Percentiles rank a stretch among this genome's conserved stretches.
phyloP scores from a whole-genome alignment of 2,888 invertebrate species.

The Salpingus planirostris region DNA sequence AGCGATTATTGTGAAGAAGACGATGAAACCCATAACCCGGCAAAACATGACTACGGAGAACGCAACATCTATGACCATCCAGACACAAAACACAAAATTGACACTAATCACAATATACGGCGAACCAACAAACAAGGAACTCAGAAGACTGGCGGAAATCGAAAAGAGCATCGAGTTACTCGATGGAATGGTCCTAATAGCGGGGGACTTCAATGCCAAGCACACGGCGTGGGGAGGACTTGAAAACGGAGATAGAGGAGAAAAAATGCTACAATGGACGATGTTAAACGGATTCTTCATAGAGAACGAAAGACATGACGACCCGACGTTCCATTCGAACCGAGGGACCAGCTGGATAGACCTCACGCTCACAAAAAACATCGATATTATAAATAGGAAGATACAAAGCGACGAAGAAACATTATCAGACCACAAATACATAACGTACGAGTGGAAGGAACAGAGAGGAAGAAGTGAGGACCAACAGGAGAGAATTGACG shows the following conservation, averaged over 20 bases:
- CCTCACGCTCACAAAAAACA: constrained; percentile 6
- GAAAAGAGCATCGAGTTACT: constrained; percentile 1
- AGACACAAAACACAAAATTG: neutral
- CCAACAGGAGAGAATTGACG: no score
- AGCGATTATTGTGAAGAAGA: constrained; percentile 3
- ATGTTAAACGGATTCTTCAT: constrained; percentile 4
- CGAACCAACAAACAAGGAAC: constrained; percentile 1
- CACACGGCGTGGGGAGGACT: constrained; percentile 12
- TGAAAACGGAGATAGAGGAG: constrained; percentile 12
- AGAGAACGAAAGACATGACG: constrained; percentile 5
- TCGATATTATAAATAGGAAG: constrained; percentile 4
- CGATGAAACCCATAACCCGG: constrained; percentile 1
- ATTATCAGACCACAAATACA: constrained; percentile 17
- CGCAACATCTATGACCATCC: neutral
- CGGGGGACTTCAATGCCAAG: constrained; percentile 16
- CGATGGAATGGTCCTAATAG: constrained; percentile 5
- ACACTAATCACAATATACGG: constrained; percentile 2
- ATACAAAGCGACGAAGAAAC: constrained; percentile 12
- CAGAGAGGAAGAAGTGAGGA: no score
- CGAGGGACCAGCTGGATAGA: constrained; percentile 16
- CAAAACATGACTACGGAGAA: neutral
- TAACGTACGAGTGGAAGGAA: no score
- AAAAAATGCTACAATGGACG: constrained; percentile 8
- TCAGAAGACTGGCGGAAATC: neutral
- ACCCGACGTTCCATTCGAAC: constrained; percentile 11